Base-by-base conservation (phyloP, 2,888 invertebrate genomes). In the Nomada lathburiana region DNA sequence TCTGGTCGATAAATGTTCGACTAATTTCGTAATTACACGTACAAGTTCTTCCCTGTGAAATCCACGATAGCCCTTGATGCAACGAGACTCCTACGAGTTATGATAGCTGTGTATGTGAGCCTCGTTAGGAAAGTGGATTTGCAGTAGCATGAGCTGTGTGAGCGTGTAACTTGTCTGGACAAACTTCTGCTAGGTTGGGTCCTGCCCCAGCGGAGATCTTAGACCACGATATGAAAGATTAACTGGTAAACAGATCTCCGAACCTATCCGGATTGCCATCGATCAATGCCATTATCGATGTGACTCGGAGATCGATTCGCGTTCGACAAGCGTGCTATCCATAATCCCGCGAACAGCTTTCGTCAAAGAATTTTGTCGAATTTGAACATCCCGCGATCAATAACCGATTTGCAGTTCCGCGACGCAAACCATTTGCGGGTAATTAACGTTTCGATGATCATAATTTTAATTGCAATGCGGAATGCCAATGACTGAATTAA, bases 71-170 rank as follows among this genome's bases (percentile, higher is more conserved):
- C 36, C 23, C 53, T 9, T 0, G 57, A 9, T 11, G 52, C 62
- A n/a, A 53, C n/a, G 59, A n/a, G 68, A 64, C 79, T 29, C 42
- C 65, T 2, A 9, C 52, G 59, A 73, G 64, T 62, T 67, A 52
- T 47, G 63, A 73, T 29, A 47, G 36, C 53, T 9, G 23, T 36
- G 9, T 42, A 23, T n/a, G 16, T 10, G 60, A 60, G 20, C 50
- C 55, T 70, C 55, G 36, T 23, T 50, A 53, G 70, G 59, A 77
- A 82, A 77, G 70, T 82, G 83, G 70, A 82, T 72, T 82, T 71
- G 57, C 74, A 29, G 63, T 16, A 55, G 62, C 47, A 57, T 60
- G 60, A 57, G 18, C 59, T 57, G 10, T 13, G 44, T 60, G 36
- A 20, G 57, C 62, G 20, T 18, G 72, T 67, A 80, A 82, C 71